A percentile compares a stretch with the other conserved stretches of the same genome.
These are phyloP conservation scores for Nycticryphes semicollaris DNA, from an alignment of 2,113 vertebrate genomes.

Conservation along the genomic window DNA sequence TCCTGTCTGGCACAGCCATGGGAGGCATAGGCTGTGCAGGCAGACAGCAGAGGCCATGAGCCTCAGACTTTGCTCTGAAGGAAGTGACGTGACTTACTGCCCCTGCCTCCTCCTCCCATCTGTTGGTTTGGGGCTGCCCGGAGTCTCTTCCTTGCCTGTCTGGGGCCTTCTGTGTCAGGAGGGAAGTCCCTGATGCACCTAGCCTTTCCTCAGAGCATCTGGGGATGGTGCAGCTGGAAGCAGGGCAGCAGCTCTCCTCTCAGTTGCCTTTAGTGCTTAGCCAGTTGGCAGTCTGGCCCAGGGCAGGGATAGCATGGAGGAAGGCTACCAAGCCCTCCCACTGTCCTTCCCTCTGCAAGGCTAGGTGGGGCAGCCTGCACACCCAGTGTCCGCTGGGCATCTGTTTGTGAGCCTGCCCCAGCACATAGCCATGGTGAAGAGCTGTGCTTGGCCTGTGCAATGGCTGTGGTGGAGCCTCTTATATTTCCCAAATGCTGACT, in stretches of 20 bases:
- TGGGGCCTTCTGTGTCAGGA: neutral
- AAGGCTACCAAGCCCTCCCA: neutral
- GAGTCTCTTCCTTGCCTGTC: neutral
- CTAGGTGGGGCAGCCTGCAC: neutral
- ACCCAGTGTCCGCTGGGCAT: neutral
- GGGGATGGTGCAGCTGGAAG: neutral
- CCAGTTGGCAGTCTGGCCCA: neutral
- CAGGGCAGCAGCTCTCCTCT: neutral
- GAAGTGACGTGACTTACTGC: neutral
- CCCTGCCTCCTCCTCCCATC: neutral
- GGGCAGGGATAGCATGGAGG: neutral
- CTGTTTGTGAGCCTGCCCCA: neutral
- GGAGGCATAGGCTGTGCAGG: neutral
- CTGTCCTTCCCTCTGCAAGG: neutral
- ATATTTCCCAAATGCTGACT: neutral
- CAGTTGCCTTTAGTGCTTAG: neutral
- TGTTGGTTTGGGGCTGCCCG: neutral
- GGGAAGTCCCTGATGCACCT: neutral
- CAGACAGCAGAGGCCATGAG: neutral
- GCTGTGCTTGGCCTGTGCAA: neutral
- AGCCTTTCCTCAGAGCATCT: neutral
- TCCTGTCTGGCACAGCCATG: neutral
- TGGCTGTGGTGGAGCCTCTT: fast-evolving
- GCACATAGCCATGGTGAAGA: neutral
- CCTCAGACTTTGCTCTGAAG: neutral